These are phyloP conservation scores for Imbricaverruca yamaguchii DNA, from an alignment of 2,888 invertebrate species.

Conservation along the genomic window DNA sequence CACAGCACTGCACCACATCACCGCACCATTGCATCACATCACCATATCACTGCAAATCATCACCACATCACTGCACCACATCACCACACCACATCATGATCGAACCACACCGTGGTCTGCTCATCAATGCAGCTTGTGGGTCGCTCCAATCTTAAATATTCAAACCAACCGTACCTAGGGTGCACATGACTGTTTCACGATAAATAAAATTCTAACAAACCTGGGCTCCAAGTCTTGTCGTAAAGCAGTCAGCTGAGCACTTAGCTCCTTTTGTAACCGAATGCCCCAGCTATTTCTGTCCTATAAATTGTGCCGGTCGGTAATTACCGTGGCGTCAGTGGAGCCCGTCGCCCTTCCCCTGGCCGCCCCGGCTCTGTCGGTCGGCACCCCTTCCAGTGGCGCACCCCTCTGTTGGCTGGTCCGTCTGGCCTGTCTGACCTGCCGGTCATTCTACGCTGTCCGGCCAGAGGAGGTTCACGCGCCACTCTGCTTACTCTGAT, in stretches of 20 bases:
- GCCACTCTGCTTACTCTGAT: too few species aligned
- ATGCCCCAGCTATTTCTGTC: slow-evolving; percentile 11
- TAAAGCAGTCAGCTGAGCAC: slow-evolving; percentile 14
- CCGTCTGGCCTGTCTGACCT: neutral
- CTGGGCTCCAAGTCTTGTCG: neutral
- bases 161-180: too few species aligned
- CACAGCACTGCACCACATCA: too few species aligned
- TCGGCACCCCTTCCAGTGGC: too few species aligned
- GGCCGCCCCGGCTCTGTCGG: neutral
- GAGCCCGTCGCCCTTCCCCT: neutral
- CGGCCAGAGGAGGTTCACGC: neutral
- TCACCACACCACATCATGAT: too few species aligned
- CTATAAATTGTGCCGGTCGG: neutral
- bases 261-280: slow-evolving; percentile 17
- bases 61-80: too few species aligned
- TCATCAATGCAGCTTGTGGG: too few species aligned
- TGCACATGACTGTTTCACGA: neutral
- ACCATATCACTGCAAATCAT: too few species aligned
- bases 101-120: too few species aligned
- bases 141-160: too few species aligned
- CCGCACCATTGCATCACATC: too few species aligned
- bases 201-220: slow-evolving; percentile 15
- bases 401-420: neutral
- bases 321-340: slow-evolving; percentile 3
- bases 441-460: neutral